phyloP scores from a whole-genome alignment of 2,797 vertebrate species.

The Chaenodraco wilsoni region DNA sequence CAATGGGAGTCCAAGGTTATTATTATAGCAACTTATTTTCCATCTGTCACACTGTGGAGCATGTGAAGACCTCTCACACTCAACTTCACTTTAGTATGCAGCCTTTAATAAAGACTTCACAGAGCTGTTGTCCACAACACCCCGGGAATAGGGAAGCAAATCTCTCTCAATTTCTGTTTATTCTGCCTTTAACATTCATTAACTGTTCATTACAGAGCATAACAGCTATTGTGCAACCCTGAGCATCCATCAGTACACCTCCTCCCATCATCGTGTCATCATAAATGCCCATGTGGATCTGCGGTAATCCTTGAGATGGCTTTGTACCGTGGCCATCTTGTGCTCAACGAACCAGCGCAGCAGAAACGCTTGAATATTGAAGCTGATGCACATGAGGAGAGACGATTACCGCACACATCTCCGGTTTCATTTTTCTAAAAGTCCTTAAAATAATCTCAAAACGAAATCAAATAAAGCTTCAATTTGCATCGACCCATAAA shows the following conservation, averaged over 20 bases:
- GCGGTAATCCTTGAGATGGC: slow-evolving; percentile 42
- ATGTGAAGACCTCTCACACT: background rate
- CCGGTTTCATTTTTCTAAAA: slow-evolving; percentile 45
- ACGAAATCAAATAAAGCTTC: slow-evolving; percentile 57
- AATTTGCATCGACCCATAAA: slow-evolving; percentile 64
- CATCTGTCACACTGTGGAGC: background rate
- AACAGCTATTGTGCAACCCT: slow-evolving; percentile 11
- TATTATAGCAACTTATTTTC: slow-evolving; percentile 16
- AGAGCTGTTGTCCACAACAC: slow-evolving; percentile 27
- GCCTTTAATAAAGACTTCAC: slow-evolving; percentile 11
- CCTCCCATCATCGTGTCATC: slow-evolving; percentile 8
- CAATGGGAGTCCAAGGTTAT: slow-evolving; percentile 17
- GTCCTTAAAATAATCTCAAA: slow-evolving; percentile 50
- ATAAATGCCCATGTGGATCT: slow-evolving; percentile 38
- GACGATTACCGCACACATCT: slow-evolving; percentile 43
- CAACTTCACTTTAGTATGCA: slow-evolving; percentile 22
- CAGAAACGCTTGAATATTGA: slow-evolving; percentile 43
- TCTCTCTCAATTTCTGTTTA: slow-evolving; percentile 13
- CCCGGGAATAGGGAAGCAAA: slow-evolving; percentile 12
- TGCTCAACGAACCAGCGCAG: slow-evolving; percentile 45
- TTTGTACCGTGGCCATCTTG: slow-evolving; percentile 53
- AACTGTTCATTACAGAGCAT: slow-evolving; percentile 21
- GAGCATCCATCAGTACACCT: background rate
- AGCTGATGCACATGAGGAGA: slow-evolving; percentile 35
- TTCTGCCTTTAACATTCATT: slow-evolving; percentile 30